phyloP scores from a whole-genome alignment of 2,797 vertebrate species.

The Hemibagrus guttatus region DNA sequence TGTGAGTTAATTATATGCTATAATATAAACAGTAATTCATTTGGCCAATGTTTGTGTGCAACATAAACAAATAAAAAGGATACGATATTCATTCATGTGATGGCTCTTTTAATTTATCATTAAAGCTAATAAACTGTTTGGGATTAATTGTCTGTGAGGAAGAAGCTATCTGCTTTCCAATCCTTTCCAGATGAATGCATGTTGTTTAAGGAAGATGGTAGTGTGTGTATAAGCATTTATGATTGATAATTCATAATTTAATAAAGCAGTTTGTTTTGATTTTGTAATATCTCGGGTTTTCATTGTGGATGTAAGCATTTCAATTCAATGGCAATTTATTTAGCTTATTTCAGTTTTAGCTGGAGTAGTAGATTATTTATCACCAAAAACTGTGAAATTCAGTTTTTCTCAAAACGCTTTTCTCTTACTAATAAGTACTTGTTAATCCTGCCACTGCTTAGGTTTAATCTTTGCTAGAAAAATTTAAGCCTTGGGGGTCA shows the following conservation, averaged over 20 bases:
- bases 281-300: background rate
- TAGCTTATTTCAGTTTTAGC: background rate
- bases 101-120: constrained; percentile 19
- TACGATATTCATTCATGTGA: background rate
- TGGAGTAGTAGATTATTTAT: background rate
- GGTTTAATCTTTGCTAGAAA: background rate
- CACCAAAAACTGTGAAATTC: background rate
- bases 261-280: constrained; percentile 36
- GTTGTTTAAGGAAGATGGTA: constrained; percentile 7
- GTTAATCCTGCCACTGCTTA: background rate
- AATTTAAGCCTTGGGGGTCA: background rate
- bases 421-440: background rate
- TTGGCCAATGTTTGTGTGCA: constrained; percentile 39
- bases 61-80: background rate
- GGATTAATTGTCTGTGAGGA: background rate
- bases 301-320: background rate
- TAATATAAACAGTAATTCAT: background rate
- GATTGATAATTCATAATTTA: constrained; percentile 46
- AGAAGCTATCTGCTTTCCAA: constrained; percentile 53
- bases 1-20: background rate
- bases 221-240: constrained; percentile 2
- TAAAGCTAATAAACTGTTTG: constrained; percentile 32
- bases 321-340: background rate
- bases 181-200: constrained; percentile 50
- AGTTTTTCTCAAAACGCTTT: background rate